These are phyloP conservation scores for Tromatobia lineatoria DNA, from an alignment of 2,888 invertebrate species.

Conservation along the genomic window DNA sequence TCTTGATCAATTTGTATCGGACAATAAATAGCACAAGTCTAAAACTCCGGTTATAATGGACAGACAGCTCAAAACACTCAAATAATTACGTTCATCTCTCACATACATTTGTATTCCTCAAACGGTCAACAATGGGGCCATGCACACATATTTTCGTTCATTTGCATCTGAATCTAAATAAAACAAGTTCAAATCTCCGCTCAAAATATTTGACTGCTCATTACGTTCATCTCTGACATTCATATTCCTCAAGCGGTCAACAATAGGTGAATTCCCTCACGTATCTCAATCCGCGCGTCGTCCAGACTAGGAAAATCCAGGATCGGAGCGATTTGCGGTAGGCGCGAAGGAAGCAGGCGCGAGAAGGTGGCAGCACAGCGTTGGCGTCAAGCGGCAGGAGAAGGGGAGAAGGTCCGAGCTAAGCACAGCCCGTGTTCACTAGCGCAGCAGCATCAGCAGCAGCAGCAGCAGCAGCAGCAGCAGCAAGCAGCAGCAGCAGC, in stretches of 20 bases:
- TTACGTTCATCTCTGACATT: too few relatives aligned
- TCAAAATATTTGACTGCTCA: not conserved
- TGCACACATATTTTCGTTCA: not conserved
- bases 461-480: conserved; percentile 64
- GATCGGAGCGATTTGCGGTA: conserved; percentile 23
- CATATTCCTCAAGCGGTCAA: not conserved
- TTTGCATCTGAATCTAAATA: not conserved
- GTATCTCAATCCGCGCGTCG: not conserved
- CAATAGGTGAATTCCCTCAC: not conserved
- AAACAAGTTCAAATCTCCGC: not conserved
- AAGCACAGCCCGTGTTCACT: conserved; percentile 56
- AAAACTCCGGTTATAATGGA: too few relatives aligned
- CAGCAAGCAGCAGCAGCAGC: conserved; percentile 70
- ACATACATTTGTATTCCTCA: too few relatives aligned
- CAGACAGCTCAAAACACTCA: too few relatives aligned
- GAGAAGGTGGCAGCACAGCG: conserved; percentile 50
- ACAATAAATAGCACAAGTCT: too few relatives aligned
- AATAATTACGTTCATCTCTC: too few relatives aligned
- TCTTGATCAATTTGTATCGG: too few relatives aligned
- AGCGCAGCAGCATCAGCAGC: conserved; percentile 52
- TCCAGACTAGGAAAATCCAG: conserved; percentile 38
- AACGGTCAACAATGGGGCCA: not conserved
- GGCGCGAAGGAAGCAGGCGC: conserved; percentile 23
- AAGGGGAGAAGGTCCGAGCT: conserved; percentile 60
- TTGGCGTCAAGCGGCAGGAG: conserved; percentile 32